Evolutionary conservation across 2,797 vertebrate genomes (phyloP).

Genomic region (Lates japonicus): DNA sequence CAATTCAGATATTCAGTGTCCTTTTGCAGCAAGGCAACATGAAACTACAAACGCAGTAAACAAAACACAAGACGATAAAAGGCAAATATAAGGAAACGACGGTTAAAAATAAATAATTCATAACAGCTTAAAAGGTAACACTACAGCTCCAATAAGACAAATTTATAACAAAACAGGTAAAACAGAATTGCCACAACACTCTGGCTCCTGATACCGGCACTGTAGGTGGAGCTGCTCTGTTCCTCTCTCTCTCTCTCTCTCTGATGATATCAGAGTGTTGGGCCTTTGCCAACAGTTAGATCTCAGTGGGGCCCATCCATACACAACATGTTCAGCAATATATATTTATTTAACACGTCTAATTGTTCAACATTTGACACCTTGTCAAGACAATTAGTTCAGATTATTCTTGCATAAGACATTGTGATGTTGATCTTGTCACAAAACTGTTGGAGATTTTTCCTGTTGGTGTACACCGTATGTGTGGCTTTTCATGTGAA

Average conservation of each 20-base stretch:
- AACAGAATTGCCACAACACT: not conserved
- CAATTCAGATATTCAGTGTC: no score
- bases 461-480: not conserved
- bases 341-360: conserved; percentile 80
- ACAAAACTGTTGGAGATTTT: conserved; percentile 28
- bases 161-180: not conserved
- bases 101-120: no score
- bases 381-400: conserved; percentile 75
- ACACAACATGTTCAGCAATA: conserved; percentile 70
- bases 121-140: no score
- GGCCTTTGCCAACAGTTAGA: conserved; percentile 76
- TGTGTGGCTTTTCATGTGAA: not conserved
- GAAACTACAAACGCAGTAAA: no score
- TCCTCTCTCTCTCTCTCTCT: conserved; percentile 19
- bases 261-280: conserved; percentile 48
- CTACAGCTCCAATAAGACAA: no score
- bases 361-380: conserved; percentile 80
- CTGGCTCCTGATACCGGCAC: not conserved
- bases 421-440: conserved; percentile 50
- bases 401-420: conserved; percentile 61
- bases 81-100: no score
- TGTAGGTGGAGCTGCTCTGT: not conserved
- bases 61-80: no score
- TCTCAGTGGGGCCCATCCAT: conserved; percentile 77
- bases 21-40: no score